Evolutionary conservation across 1,140 invertebrate species (phyloP).

Genomic region (Drosophila arizonae): DNA sequence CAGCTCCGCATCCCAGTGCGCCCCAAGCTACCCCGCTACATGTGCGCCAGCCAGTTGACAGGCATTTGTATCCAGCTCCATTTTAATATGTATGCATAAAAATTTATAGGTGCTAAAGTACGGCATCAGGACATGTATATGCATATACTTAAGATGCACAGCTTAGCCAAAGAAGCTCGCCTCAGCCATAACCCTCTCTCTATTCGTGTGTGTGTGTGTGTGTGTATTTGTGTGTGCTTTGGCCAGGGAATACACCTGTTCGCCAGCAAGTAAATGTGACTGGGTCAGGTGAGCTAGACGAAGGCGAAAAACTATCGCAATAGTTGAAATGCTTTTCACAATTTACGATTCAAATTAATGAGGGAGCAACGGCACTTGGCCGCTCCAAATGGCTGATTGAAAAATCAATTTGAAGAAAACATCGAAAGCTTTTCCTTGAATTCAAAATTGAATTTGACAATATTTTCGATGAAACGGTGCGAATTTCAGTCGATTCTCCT

Average conservation of each 20-base stretch:
- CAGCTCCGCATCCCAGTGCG: neutral
- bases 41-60: conserved; percentile 32
- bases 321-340: conserved; percentile 50
- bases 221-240: neutral
- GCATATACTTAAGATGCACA: conserved; percentile 48
- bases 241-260: conserved; percentile 5
- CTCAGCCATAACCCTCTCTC: neutral
- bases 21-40: neutral
- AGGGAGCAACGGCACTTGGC: conserved; percentile 38
- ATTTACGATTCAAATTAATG: conserved; percentile 56
- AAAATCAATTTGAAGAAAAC: conserved; percentile 30
- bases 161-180: conserved; percentile 6
- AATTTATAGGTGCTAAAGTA: conserved; percentile 78
- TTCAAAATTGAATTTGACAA: too few species aligned
- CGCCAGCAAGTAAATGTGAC: too few species aligned
- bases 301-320: conserved; percentile 43
- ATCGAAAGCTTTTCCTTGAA: neutral
- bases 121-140: conserved; percentile 71
- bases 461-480: too few species aligned
- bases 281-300: neutral
- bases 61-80: conserved; percentile 42
- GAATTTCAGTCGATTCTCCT: too few species aligned
- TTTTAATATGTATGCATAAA: conserved; percentile 78
- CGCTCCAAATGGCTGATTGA: conserved; percentile 58
- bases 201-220: neutral